Conservation (phyloP, 2,113 vertebrate genomes). For the Rhinolophus ferrumequinum region DNA sequence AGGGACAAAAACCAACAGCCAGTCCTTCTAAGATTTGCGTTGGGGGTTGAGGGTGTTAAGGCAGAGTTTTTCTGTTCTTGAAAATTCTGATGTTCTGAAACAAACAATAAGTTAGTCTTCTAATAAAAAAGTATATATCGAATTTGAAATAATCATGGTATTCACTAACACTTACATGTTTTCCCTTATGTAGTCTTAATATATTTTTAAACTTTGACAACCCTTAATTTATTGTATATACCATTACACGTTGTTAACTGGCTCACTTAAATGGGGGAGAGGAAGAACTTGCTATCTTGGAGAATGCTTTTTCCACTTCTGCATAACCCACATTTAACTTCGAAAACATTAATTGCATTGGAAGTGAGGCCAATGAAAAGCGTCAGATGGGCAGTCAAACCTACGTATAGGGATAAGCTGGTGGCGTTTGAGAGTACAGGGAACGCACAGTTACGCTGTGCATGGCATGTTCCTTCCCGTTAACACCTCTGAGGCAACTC, state of each 20-base stretch:
- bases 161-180: neutral
- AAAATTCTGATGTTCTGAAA: neutral
- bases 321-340: slow-evolving; percentile 55
- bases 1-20: neutral
- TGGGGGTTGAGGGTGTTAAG: neutral
- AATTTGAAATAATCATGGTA: slow-evolving; percentile 37
- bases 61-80: neutral
- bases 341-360: slow-evolving; percentile 48
- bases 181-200: neutral
- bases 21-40: neutral
- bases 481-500: neutral
- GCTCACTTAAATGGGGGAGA: neutral
- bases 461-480: neutral
- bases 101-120: slow-evolving; percentile 26
- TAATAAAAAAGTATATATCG: neutral
- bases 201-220: neutral
- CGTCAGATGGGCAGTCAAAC: neutral
- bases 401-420: neutral
- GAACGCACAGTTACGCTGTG: neutral
- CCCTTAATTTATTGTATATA: neutral
- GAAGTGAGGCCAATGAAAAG: slow-evolving; percentile 17
- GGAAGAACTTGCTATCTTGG: neutral
- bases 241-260: neutral
- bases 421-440: neutral
- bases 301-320: slow-evolving; percentile 25